phyloP scores from a whole-genome alignment of 2,113 vertebrate species.

The Orycteropus afer region DNA sequence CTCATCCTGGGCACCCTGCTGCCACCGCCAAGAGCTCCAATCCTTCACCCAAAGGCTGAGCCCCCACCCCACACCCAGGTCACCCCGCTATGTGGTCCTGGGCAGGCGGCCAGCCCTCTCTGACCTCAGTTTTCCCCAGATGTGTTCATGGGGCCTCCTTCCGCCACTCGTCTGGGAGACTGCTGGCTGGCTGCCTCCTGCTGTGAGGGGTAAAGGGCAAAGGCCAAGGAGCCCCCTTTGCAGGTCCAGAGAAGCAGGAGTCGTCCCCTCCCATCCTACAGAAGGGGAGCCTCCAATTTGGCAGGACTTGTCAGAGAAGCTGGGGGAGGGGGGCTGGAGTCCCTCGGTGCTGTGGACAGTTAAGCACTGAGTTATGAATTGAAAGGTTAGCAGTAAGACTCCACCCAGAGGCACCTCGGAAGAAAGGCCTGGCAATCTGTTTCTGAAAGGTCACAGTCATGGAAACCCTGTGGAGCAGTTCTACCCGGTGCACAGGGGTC shows the following conservation, averaged over 20 bases:
- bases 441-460: neutral
- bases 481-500: neutral
- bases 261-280: too few species aligned
- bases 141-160: neutral
- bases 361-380: too few species aligned
- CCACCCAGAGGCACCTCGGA: neutral
- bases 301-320: neutral
- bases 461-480: too few species aligned
- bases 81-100: neutral
- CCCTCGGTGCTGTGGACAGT: neutral
- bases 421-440: neutral
- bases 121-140: neutral
- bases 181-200: rapidly evolving
- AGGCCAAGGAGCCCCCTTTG: neutral
- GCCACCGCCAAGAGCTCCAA: neutral
- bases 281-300: neutral
- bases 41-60: neutral
- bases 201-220: neutral
- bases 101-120: neutral
- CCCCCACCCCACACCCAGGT: neutral
- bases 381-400: too few species aligned
- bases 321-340: neutral
- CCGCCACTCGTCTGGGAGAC: neutral
- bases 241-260: neutral
- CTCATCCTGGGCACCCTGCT: neutral